These are phyloP conservation scores for human DNA, from an alignment of 2,113 vertebrate species.

Conservation along the genomic window GRCh38 chr16:77814501-77815000, in stretches of 20 bases:
- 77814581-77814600: neutral
- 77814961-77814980: neutral
- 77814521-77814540: rapidly evolving
- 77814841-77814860: neutral
- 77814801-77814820: neutral
- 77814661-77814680: neutral
- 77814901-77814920: neutral
- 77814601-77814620: neutral
- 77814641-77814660: neutral
- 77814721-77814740: neutral
- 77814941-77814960: neutral
- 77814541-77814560: neutral
- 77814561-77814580: neutral
- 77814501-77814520: neutral
- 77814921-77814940: neutral
- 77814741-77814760: neutral
- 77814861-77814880: neutral
- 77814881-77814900: neutral
- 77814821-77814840: neutral
- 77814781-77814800: neutral
- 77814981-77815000: neutral
- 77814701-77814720: neutral
- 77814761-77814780: conserved; percentile 24
- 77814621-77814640: neutral
- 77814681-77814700: neutral